Percentiles rank a stretch among this genome's conserved stretches.
phyloP scores from a whole-genome alignment of 2,797 vertebrate genomes.

The Sciurus carolinensis region DNA sequence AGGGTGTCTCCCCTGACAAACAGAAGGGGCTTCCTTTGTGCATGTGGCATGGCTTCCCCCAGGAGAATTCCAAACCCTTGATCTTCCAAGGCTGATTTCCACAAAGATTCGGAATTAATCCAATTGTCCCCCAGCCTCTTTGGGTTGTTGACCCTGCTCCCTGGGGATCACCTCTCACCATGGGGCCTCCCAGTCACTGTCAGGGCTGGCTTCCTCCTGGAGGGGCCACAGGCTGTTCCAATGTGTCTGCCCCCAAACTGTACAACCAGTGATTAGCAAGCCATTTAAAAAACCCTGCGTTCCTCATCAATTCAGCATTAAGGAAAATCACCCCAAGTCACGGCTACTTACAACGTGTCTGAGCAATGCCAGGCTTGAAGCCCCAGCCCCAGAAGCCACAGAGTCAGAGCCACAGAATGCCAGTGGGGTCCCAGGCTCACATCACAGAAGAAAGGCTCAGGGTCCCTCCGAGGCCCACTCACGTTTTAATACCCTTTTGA shows the following conservation, averaged over 20 bases:
- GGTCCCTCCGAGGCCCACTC: background rate
- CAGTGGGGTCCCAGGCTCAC: rapidly evolving
- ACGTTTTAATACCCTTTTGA: constrained; percentile 71
- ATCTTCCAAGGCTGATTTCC: constrained; percentile 77
- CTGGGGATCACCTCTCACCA: background rate
- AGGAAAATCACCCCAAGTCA: background rate
- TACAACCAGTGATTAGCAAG: rapidly evolving
- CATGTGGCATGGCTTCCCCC: constrained; percentile 76
- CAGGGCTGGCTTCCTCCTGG: background rate
- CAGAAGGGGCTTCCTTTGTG: background rate
- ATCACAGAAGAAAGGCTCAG: background rate
- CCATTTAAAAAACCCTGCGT: background rate
- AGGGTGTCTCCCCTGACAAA: constrained; percentile 74
- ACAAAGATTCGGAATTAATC: constrained; percentile 68
- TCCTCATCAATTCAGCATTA: background rate
- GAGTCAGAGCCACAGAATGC: background rate
- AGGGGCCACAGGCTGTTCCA: background rate
- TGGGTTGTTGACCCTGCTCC: background rate
- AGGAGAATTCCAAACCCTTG: constrained; percentile 76
- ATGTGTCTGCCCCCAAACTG: rapidly evolving
- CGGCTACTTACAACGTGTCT: background rate
- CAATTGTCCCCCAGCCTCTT: background rate
- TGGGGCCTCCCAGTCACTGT: rapidly evolving
- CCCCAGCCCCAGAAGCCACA: background rate
- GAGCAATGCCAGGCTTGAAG: background rate